Evolutionary conservation across 2,797 vertebrate species (phyloP).

Genomic region (Cryptoprocta ferox): DNA sequence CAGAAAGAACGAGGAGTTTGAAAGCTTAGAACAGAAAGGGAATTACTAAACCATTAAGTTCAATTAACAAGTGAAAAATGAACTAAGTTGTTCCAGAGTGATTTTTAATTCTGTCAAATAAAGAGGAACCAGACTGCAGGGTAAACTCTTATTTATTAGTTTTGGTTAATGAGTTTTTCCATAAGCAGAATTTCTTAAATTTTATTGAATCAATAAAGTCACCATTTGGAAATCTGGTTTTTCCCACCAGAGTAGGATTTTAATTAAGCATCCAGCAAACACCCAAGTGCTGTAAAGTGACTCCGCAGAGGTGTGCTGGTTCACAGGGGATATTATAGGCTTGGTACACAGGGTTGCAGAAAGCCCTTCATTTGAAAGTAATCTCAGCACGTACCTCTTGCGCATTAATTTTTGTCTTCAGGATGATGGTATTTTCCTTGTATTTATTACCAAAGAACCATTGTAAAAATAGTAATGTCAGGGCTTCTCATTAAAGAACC

Average conservation of each 20-base stretch:
- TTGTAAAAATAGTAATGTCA: not conserved
- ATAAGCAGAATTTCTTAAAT: conserved; percentile 83
- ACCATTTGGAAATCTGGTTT: conserved; percentile 79
- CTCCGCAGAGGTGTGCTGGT: not conserved
- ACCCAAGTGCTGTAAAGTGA: conserved; percentile 65
- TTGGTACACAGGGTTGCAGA: not conserved
- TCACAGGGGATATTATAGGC: not conserved
- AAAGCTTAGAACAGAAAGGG: conserved; percentile 69
- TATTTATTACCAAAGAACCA: not conserved
- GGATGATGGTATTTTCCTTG: conserved; percentile 12
- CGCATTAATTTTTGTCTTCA: not conserved
- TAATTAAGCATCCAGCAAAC: conserved; percentile 73
- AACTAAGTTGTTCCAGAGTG: conserved; percentile 79
- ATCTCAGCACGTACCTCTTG: not conserved
- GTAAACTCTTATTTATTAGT: conserved; percentile 83
- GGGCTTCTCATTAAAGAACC: not conserved
- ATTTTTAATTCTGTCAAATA: conserved; percentile 83
- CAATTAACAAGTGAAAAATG: conserved; percentile 80
- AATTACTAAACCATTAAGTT: conserved; percentile 69
- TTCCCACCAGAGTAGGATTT: conserved; percentile 73
- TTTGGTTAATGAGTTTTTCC: conserved; percentile 83
- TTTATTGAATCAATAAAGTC: conserved; percentile 83
- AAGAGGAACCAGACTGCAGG: conserved; percentile 80
- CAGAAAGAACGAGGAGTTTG: conserved; percentile 68
- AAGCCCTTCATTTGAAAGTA: conserved; percentile 28